Conservation (phyloP, 2,797 vertebrate genomes). For the Centroberyx gerrardi region DNA sequence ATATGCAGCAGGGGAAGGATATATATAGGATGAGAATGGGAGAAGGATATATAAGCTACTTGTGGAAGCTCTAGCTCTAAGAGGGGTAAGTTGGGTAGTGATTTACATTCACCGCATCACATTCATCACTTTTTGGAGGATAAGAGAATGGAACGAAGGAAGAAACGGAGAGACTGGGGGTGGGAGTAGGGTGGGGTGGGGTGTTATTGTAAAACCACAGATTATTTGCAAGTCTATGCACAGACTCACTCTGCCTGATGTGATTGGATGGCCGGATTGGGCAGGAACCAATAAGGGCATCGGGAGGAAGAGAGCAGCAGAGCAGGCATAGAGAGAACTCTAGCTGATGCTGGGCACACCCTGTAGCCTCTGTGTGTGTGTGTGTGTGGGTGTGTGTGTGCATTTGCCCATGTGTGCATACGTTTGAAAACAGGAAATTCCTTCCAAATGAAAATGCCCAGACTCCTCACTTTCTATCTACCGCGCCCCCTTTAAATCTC, state of each 20-base stretch:
- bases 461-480: slow-evolving; percentile 44
- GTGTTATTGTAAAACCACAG: slow-evolving; percentile 70
- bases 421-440: slow-evolving; percentile 46
- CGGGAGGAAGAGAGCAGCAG: slow-evolving; percentile 55
- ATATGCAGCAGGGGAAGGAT: background rate
- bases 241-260: slow-evolving; percentile 57
- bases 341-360: slow-evolving; percentile 77
- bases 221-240: slow-evolving; percentile 79
- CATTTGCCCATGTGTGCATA: slow-evolving; percentile 23
- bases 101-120: slow-evolving; percentile 29
- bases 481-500: slow-evolving; percentile 52
- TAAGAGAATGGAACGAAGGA: background rate
- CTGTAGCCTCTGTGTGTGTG: slow-evolving; percentile 52
- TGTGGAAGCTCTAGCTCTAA: background rate
- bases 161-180: slow-evolving; percentile 32
- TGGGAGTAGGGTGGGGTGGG: slow-evolving; percentile 28
- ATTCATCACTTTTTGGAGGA: slow-evolving; percentile 28
- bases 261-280: slow-evolving; percentile 76
- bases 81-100: slow-evolving; percentile 1
- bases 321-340: slow-evolving; percentile 66
- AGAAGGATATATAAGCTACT: background rate
- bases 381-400: slow-evolving; percentile 36
- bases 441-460: slow-evolving; percentile 51
- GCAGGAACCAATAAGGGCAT: slow-evolving; percentile 76
- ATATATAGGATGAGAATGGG: background rate